Percentiles rank a stretch among this genome's conserved stretches.
These are phyloP conservation scores for Salvelinus sp. DNA, from an alignment of 2,113 vertebrate genomes.

Conservation along the genomic window DNA sequence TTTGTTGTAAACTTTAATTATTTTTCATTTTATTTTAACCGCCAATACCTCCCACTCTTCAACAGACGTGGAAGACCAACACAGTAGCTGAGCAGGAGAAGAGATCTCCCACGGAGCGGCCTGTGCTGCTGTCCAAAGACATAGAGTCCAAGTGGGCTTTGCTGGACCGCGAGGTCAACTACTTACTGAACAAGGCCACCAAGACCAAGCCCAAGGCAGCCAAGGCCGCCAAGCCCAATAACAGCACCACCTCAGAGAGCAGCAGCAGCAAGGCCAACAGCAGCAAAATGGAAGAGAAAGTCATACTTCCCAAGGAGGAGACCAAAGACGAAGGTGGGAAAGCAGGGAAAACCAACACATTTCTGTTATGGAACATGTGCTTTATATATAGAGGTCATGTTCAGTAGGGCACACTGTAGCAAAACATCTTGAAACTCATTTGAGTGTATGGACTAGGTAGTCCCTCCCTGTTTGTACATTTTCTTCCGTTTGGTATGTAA, in stretches of 20 bases:
- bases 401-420: too few relatives aligned
- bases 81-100: conserved; percentile 87
- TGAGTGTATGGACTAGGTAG: too few relatives aligned
- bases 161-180: conserved; percentile 92
- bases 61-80: conserved; percentile 89
- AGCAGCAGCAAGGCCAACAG: conserved; percentile 68
- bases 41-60: neutral
- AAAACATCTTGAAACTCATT: too few relatives aligned
- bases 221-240: conserved; percentile 82
- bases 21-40: neutral
- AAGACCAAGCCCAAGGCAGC: conserved; percentile 89
- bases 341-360: conserved; percentile 33
- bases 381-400: too few relatives aligned
- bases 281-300: conserved; percentile 72
- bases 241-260: conserved; percentile 76
- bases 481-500: too few relatives aligned
- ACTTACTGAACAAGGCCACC: conserved; percentile 94
- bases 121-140: conserved; percentile 89
- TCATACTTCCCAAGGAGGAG: conserved; percentile 74
- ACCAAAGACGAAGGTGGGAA: conserved; percentile 67
- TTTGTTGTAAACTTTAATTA: neutral
- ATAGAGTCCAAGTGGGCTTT: conserved; percentile 87
- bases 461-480: too few relatives aligned
- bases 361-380: neutral
- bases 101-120: conserved; percentile 81